Percentiles rank a stretch among this genome's conserved stretches.
phyloP scores from a whole-genome alignment of 2,113 vertebrate genomes.

The Paraplagusia blochii region DNA sequence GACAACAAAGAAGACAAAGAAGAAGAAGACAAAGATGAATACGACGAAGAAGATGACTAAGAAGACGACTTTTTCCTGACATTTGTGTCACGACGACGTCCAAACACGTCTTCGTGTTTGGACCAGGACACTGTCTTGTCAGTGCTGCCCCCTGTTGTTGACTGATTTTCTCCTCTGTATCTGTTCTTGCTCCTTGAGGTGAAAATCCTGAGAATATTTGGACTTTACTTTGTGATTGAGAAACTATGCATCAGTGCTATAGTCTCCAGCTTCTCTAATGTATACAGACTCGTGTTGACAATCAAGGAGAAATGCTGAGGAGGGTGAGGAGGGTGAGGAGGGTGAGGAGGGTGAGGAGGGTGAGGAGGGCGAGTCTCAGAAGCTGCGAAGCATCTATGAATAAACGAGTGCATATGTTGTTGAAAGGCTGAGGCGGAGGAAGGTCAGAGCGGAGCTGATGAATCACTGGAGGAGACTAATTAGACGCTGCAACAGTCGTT shows the following conservation, averaged over 20 bases:
- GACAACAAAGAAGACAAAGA: too few relatives aligned
- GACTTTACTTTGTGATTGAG: too few relatives aligned
- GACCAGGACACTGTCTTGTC: too few relatives aligned
- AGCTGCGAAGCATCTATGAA: constrained; percentile 28
- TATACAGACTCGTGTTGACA: constrained; percentile 35
- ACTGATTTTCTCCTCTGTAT: too few relatives aligned
- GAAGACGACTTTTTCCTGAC: too few relatives aligned
- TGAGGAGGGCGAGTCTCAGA: constrained; percentile 33
- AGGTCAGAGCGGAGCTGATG: constrained; percentile 24
- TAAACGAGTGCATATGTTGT: constrained; percentile 16
- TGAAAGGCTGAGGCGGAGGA: constrained; percentile 26
- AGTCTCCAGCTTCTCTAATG: constrained; percentile 3
- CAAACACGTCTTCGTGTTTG: too few relatives aligned
- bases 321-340: neutral
- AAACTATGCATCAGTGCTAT: constrained; percentile 14
- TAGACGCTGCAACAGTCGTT: constrained; percentile 7
- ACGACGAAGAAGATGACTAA: too few relatives aligned
- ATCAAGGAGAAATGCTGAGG: constrained; percentile 23
- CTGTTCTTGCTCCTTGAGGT: too few relatives aligned
- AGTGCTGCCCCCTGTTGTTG: too few relatives aligned
- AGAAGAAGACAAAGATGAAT: too few relatives aligned
- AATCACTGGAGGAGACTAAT: constrained; percentile 41
- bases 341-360: constrained; percentile 36
- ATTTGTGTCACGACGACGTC: too few relatives aligned
- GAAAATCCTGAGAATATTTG: too few relatives aligned